A percentile compares a stretch with the other conserved stretches of the same genome.
These are phyloP conservation scores for Leucopsar rothschildi DNA, from an alignment of 2,113 vertebrate species.

Conservation along the genomic window DNA sequence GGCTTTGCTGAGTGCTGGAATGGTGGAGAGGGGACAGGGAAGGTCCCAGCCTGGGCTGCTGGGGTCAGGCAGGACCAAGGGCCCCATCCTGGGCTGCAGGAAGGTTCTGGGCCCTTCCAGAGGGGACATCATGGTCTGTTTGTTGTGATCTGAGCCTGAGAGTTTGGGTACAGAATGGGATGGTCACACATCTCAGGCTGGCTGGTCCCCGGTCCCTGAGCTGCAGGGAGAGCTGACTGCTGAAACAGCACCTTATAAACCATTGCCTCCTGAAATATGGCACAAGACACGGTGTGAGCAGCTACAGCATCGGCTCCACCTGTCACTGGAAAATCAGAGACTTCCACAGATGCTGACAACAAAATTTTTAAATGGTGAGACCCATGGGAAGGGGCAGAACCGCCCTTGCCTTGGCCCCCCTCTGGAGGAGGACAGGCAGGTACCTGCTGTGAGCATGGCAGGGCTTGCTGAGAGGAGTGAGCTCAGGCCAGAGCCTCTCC, in stretches of 20 bases:
- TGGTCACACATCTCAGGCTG: neutral
- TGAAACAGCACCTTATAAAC: neutral
- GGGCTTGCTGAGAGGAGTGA: neutral
- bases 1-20: neutral
- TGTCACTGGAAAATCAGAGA: rapidly evolving
- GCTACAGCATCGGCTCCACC: rapidly evolving
- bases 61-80: rapidly evolving
- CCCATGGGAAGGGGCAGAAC: neutral
- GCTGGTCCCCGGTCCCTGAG: neutral
- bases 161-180: neutral
- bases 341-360: neutral
- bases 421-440: rapidly evolving
- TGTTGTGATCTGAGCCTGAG: neutral
- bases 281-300: rapidly evolving
- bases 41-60: neutral
- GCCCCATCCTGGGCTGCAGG: neutral
- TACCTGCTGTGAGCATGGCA: neutral
- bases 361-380: neutral
- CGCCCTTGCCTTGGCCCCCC: neutral
- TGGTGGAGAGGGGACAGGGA: too few relatives aligned
- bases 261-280: rapidly evolving
- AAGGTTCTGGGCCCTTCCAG: too few relatives aligned
- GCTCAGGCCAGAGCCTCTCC: neutral
- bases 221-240: neutral
- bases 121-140: neutral